Evolutionary conservation across 2,797 vertebrate species (phyloP).

Genomic region (Scleropages formosus): DNA sequence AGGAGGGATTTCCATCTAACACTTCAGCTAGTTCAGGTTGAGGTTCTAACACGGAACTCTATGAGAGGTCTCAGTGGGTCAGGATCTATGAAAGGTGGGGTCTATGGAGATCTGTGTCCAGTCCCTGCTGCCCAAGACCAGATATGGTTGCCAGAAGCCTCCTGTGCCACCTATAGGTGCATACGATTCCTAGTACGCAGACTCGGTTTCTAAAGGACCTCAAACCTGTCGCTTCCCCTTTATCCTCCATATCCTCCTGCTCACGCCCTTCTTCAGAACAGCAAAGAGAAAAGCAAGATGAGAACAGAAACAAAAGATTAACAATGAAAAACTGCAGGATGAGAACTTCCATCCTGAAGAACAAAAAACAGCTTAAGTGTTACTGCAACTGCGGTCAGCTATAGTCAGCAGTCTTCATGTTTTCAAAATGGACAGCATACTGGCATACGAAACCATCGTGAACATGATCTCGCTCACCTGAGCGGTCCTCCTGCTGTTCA

Average conservation of each 20-base stretch:
- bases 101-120: too few relatives aligned
- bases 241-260: constrained; percentile 39
- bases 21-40: too few relatives aligned
- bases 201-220: neutral
- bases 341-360: neutral
- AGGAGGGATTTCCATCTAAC: too few relatives aligned
- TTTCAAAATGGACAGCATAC: neutral
- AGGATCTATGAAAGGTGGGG: too few relatives aligned
- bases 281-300: constrained; percentile 1
- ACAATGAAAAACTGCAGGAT: neutral
- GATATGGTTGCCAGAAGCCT: too few relatives aligned
- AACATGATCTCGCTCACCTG: too few relatives aligned
- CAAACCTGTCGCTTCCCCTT: constrained; percentile 48
- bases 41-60: too few relatives aligned
- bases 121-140: too few relatives aligned
- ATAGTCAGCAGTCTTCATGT: too few relatives aligned
- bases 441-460: neutral
- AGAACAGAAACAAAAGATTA: neutral
- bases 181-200: neutral
- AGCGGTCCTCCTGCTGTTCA: constrained; percentile 61
- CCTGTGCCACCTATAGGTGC: neutral
- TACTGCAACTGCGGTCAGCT: too few relatives aligned
- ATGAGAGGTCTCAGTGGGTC: too few relatives aligned
- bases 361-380: too few relatives aligned
- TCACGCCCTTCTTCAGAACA: constrained; percentile 44